These are phyloP conservation scores for Mya arenaria DNA, from an alignment of 1,140 invertebrate genomes.

Conservation along the genomic window DNA sequence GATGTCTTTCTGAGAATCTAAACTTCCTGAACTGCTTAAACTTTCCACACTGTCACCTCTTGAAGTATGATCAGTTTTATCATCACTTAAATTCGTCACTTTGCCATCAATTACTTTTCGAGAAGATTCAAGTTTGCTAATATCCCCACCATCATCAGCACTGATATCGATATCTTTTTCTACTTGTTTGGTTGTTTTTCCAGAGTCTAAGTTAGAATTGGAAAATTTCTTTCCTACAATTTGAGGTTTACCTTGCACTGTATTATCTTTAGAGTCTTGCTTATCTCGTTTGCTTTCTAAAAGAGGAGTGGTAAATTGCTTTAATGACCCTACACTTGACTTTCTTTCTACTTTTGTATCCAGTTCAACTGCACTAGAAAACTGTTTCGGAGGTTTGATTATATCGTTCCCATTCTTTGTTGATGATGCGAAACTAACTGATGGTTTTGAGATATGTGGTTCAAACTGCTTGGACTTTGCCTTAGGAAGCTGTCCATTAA, in stretches of 20 bases:
- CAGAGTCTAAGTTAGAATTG: conserved; percentile 29
- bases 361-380: conserved; percentile 45
- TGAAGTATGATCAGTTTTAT: background rate
- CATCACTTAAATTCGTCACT: conserved; percentile 44
- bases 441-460: conserved; percentile 1
- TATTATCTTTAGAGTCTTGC: background rate
- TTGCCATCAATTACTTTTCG: conserved; percentile 32
- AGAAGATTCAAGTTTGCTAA: conserved; percentile 13
- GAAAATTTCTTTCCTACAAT: conserved; percentile 41
- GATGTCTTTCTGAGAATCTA: conserved; percentile 60
- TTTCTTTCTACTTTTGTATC: conserved; percentile 54
- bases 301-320: conserved; percentile 53
- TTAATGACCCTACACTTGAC: conserved; percentile 51
- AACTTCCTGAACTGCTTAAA: conserved; percentile 55
- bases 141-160: conserved; percentile 18
- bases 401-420: conserved; percentile 17
- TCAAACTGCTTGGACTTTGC: conserved; percentile 16
- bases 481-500: conserved; percentile 46
- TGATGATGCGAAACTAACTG: background rate
- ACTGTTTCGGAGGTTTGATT: conserved; percentile 54
- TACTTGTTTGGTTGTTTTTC: background rate
- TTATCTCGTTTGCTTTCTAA: conserved; percentile 48
- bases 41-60: conserved; percentile 48
- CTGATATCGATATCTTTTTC: conserved; percentile 46
- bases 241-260: conserved; percentile 23